phyloP scores from a whole-genome alignment of 2,797 vertebrate species.

The Acanthurus tractus region DNA sequence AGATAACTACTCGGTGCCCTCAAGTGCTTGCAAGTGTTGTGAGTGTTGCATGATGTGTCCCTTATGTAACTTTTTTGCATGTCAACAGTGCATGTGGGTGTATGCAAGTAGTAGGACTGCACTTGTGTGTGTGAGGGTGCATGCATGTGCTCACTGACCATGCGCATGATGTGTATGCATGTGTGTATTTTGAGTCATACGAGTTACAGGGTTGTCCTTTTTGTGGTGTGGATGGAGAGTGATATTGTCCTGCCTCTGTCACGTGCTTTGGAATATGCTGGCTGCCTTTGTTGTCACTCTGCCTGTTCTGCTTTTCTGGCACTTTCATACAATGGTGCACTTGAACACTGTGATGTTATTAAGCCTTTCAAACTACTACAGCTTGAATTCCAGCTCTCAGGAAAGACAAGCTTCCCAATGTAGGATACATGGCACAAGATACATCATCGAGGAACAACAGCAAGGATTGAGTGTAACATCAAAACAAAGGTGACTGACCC shows the following conservation, averaged over 20 bases:
- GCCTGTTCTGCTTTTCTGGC: conserved; percentile 89
- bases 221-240: conserved; percentile 77
- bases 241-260: conserved; percentile 85
- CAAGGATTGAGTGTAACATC: conserved; percentile 69
- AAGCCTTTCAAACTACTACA: conserved; percentile 85
- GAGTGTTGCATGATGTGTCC: conserved; percentile 55
- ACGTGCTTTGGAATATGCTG: conserved; percentile 89
- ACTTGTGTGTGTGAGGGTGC: conserved; percentile 50
- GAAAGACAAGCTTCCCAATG: conserved; percentile 79
- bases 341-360: conserved; percentile 85
- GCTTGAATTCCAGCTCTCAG: conserved; percentile 84
- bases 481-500: conserved; percentile 71
- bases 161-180: conserved; percentile 48
- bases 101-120: conserved; percentile 31
- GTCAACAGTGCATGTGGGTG: conserved; percentile 56
- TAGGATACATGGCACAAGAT: conserved; percentile 83
- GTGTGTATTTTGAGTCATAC: conserved; percentile 73
- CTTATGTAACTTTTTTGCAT: conserved; percentile 40
- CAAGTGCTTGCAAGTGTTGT: conserved; percentile 18
- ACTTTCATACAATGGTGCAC: conserved; percentile 90
- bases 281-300: conserved; percentile 86
- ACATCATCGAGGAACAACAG: conserved; percentile 67
- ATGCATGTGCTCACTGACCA: conserved; percentile 57
- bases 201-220: conserved; percentile 78
- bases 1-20: background rate